Conservation (phyloP, 2,888 invertebrate genomes). For the Cyclophora punctaria region DNA sequence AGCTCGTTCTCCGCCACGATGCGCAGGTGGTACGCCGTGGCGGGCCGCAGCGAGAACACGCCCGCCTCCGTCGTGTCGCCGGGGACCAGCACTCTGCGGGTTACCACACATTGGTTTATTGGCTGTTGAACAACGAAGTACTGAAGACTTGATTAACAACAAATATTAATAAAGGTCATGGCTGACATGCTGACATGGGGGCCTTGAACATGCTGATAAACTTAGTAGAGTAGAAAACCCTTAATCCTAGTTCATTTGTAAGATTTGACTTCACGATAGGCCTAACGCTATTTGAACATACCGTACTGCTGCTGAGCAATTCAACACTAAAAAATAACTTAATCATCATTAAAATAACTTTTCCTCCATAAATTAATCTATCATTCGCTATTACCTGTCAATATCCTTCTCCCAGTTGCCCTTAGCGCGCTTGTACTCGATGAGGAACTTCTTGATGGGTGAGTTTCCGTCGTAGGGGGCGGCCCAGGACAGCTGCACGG, state of each 20-base stretch:
- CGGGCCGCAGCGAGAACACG: constrained; percentile 90
- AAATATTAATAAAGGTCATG: too few relatives aligned
- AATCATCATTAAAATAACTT: not conserved
- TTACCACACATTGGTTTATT: too few relatives aligned
- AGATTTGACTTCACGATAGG: too few relatives aligned
- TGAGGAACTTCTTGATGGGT: constrained; percentile 89
- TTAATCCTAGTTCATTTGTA: too few relatives aligned
- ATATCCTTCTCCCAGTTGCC: constrained; percentile 83
- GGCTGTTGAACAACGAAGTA: too few relatives aligned
- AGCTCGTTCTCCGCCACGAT: constrained; percentile 96
- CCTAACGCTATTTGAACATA: too few relatives aligned
- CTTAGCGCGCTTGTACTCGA: constrained; percentile 92
- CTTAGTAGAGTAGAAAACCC: too few relatives aligned
- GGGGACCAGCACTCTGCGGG: constrained; percentile 84
- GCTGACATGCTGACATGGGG: too few relatives aligned
- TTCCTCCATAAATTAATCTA: not conserved
- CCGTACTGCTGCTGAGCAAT: too few relatives aligned
- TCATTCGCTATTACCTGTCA: constrained; percentile 71
- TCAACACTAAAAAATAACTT: not conserved
- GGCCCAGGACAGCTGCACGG: constrained; percentile 93
- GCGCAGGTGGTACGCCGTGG: constrained; percentile 93
- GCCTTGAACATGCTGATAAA: too few relatives aligned
- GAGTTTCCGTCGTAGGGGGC: constrained; percentile 95
- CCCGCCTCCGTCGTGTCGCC: constrained; percentile 92
- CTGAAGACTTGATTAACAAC: too few relatives aligned